phyloP scores from a whole-genome alignment of 2,113 vertebrate genomes.

The Synchiropus splendidus region DNA sequence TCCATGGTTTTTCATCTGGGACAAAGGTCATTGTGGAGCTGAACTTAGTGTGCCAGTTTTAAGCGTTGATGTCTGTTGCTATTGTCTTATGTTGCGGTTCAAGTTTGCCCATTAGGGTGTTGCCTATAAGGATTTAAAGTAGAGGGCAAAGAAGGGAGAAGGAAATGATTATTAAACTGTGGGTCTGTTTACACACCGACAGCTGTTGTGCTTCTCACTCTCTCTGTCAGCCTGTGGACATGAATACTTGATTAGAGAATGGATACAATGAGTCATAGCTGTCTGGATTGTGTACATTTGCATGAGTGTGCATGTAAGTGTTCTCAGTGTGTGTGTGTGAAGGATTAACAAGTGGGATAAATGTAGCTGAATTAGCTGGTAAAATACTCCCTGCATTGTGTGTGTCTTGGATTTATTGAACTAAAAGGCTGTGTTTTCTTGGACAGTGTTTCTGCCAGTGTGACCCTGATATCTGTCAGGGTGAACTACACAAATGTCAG shows the following conservation, averaged over 20 bases:
- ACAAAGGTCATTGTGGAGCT: not conserved
- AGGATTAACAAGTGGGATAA: slow-evolving; percentile 7
- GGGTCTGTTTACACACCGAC: slow-evolving; percentile 51
- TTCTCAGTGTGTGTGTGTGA: not conserved
- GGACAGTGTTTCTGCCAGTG: slow-evolving; percentile 11
- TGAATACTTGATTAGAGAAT: slow-evolving; percentile 49
- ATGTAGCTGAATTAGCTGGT: not conserved
- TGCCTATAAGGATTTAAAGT: no score
- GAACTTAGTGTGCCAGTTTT: not conserved
- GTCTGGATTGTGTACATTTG: slow-evolving; percentile 39
- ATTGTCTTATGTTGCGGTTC: slow-evolving; percentile 9
- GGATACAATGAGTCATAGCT: slow-evolving; percentile 55
- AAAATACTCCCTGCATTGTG: not conserved
- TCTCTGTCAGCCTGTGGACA: slow-evolving; percentile 14
- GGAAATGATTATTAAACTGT: slow-evolving; percentile 35
- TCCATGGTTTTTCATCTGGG: not conserved
- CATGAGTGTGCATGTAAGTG: not conserved
- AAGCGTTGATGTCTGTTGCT: no score
- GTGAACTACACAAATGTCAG: slow-evolving; percentile 32
- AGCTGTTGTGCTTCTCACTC: slow-evolving; percentile 51
- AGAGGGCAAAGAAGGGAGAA: slow-evolving; percentile 14
- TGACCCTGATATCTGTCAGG: slow-evolving; percentile 28
- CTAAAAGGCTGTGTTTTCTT: slow-evolving; percentile 7
- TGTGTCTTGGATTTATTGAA: slow-evolving; percentile 1
- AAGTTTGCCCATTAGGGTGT: no score